Base-by-base conservation (phyloP, 2,888 invertebrate species). In the Drosophila vallismaia region DNA sequence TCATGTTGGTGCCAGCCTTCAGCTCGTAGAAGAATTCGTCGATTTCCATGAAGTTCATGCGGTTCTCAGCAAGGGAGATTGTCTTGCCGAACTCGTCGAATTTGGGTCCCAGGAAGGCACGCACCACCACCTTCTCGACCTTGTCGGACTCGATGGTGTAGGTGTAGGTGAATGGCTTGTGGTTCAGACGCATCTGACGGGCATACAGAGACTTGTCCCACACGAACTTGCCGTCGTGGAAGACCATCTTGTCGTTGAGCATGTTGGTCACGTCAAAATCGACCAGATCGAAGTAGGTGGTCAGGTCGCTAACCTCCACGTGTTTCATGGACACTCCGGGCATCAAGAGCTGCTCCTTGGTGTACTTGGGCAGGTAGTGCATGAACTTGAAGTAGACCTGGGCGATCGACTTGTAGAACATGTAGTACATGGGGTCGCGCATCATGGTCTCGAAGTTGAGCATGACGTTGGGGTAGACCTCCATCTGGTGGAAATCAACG, bases 351-450 rank as follows among this genome's bases (percentile, higher is more conserved):
- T 95, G 93, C 72, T 94, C 93, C 57, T 91, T 92, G 53, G 93
- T 94, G 92, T 96, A 95, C 0, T 91, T 85, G 42, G 93, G 93
- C 26, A 95, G 91, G 49, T 93, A 90, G 67, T 93, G 83, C 76
- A 94, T 93, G 93, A 94, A 95, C 69, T 91, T 88, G 49, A 92
- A 91, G 93, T 94, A 94, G 51, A 94, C 91, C 33, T 92, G 89
- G 28, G 93, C 89, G 71, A 94, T 94, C 53, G 93, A 93, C 89
- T 94, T 94, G 88, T 94, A 94, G 54, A 95, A 91, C 79, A 93
- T 93, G 90, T 94, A 96, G 93, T 94, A 95, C 40, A 94, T 92
- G 6, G 96, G 95, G 87, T 96, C 96, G 74, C 95, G 94, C 71
- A 95, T 92, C 77, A 94, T 93, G 4, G 95, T 94, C 84, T 94